phyloP scores from a whole-genome alignment of 1,140 invertebrate species.

The Gryon sp. region DNA sequence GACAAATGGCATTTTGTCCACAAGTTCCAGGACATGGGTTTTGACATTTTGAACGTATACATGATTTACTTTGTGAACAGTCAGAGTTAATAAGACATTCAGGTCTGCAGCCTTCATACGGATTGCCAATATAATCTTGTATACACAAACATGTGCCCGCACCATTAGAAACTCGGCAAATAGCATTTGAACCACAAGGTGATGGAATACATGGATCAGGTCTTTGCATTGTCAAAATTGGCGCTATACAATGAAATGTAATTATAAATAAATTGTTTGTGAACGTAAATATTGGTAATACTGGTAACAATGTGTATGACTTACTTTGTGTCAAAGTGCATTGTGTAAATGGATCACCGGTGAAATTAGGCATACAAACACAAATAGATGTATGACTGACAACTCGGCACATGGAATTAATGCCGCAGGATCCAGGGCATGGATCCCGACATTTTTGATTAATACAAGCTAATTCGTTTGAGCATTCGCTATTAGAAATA shows the following conservation, averaged over 20 bases:
- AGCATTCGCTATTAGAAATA: constrained; percentile 80
- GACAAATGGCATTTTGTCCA: constrained; percentile 85
- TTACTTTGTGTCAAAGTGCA: constrained; percentile 76
- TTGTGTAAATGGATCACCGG: constrained; percentile 80
- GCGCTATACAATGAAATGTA: constrained; percentile 10
- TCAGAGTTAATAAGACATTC: constrained; percentile 85
- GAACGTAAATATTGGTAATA: no score
- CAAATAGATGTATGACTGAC: constrained; percentile 80
- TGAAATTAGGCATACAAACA: constrained; percentile 75
- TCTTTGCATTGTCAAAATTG: constrained; percentile 46
- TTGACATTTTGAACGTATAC: constrained; percentile 83
- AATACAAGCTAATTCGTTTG: constrained; percentile 79
- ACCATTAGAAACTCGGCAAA: constrained; percentile 82
- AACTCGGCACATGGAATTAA: constrained; percentile 79
- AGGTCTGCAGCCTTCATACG: constrained; percentile 84
- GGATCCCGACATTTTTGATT: constrained; percentile 81
- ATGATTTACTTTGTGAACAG: constrained; percentile 82
- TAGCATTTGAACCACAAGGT: constrained; percentile 88
- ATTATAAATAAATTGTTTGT: neutral
- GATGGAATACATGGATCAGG: constrained; percentile 85
- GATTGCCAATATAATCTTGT: constrained; percentile 82
- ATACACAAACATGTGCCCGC: constrained; percentile 83
- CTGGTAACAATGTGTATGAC: no score
- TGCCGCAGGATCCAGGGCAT: constrained; percentile 81
- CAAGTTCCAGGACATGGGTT: constrained; percentile 89